A percentile compares a stretch with the other conserved stretches of the same genome.
Evolutionary conservation across 2,888 invertebrate genomes (phyloP).

Genomic region (Tuberolachnus salignus): DNA sequence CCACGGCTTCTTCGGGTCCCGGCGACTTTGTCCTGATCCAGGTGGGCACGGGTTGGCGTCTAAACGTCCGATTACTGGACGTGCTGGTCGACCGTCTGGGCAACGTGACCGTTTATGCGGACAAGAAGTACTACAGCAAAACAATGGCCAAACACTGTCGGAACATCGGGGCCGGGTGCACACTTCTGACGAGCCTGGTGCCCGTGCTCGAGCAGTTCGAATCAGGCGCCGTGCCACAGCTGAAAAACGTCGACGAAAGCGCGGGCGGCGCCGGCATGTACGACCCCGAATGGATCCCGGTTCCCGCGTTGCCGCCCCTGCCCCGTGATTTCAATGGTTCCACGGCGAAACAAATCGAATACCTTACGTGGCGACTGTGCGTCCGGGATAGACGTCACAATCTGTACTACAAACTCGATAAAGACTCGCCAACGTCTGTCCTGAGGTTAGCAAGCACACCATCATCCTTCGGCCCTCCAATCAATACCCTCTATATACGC

Average conservation of each 20-base stretch:
- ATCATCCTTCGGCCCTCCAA: background rate
- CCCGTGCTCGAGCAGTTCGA: conserved; percentile 59
- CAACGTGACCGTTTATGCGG: conserved; percentile 59
- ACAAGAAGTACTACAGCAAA: conserved; percentile 57
- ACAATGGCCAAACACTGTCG: conserved; percentile 57
- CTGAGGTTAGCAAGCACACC: conserved; percentile 28
- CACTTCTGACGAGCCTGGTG: conserved; percentile 58
- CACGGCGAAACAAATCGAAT: conserved; percentile 59
- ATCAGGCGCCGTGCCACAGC: background rate
- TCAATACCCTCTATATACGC: background rate
- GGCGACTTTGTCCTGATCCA: conserved; percentile 51
- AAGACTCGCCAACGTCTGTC: conserved; percentile 32
- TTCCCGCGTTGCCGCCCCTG: conserved; percentile 58
- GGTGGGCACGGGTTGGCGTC: conserved; percentile 55
- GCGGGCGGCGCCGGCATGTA: conserved; percentile 58
- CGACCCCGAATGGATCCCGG: conserved; percentile 59
- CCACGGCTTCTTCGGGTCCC: background rate
- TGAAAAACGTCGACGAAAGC: conserved; percentile 35
- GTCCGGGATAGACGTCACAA: conserved; percentile 59
- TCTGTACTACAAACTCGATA: conserved; percentile 58
- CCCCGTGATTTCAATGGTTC: conserved; percentile 29
- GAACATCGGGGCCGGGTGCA: conserved; percentile 58
- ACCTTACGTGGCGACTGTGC: conserved; percentile 59
- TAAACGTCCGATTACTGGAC: conserved; percentile 57
- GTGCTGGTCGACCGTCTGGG: conserved; percentile 59